Evolutionary conservation across 2,113 vertebrate species (phyloP).

Genomic region (Neolamprologus fasciatus): DNA sequence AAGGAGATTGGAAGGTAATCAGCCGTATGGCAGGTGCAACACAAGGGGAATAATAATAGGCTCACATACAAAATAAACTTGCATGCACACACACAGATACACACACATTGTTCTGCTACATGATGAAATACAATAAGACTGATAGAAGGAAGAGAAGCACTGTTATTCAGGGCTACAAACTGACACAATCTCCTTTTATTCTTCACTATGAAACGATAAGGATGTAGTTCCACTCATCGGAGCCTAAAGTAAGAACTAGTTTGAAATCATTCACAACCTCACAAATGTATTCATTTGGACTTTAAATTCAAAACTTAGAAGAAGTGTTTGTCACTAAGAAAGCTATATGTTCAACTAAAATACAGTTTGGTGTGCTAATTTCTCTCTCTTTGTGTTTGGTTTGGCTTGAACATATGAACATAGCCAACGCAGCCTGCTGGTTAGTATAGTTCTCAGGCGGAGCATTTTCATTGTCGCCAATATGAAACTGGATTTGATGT

Average conservation of each 20-base stretch:
- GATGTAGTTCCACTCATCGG: background rate
- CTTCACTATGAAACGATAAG: background rate
- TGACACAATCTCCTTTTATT: background rate
- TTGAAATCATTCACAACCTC: background rate
- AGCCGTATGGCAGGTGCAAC: constrained; percentile 12
- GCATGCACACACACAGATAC: background rate
- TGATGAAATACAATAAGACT: background rate
- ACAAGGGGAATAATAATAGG: constrained; percentile 14
- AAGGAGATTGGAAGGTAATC: constrained; percentile 22
- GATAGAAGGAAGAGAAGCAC: background rate
- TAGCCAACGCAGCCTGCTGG: background rate
- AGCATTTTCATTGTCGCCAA: background rate
- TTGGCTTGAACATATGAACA: background rate
- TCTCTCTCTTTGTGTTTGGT: background rate
- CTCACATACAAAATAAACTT: background rate
- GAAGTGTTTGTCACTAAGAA: background rate
- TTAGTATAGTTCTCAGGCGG: background rate
- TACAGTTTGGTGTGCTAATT: background rate
- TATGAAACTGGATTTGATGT: background rate
- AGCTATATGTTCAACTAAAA: background rate
- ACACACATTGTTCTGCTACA: background rate
- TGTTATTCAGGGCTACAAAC: background rate
- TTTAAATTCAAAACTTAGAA: background rate
- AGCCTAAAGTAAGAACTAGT: background rate
- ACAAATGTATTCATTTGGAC: background rate